Evolutionary conservation across 2,113 vertebrate genomes (phyloP), one percentile per base, ranked within the genome.

Genomic region (Lynx canadensis): DNA sequence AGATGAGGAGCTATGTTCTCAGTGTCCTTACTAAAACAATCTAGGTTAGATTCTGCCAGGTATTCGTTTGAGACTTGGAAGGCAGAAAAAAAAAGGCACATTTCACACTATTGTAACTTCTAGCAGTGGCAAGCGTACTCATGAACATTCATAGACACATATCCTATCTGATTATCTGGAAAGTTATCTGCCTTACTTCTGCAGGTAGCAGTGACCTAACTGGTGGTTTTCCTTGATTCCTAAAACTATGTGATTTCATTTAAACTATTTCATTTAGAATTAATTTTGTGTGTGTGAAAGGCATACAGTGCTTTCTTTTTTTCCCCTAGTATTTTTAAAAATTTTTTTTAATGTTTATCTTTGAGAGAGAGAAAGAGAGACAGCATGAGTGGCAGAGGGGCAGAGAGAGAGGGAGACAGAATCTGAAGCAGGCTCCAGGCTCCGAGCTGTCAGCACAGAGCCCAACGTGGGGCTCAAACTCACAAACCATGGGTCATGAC

Each of bases 61-160:
- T 86, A 73, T 0, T 81, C 41, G 11, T 41, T 76, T 85, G 74
- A 92, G 10, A 41, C 89, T 92, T 60, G 48, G 31, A 92, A 80
- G 55, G 11, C 18, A 78, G 33, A 38, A 83, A 84, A 69, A 90
- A 91, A 69, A 31, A 85, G 79, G 5, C 29, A 81, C 38, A 95
- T 41, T 8, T 1, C 18, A 29, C 45, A 11, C 3, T 29, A 2
- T 4, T 41, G 7, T 73, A 52, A 36, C 14, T 3, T 57, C 52
- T 0, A 69, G 10, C 12, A 11, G 13, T 48, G 19, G 7, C 38
- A 68, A 1, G 1, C 0, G 2, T 50, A n/a, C 4, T 55, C 55
- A 55, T 8, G 13, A 38, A 5, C 15, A 55, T 25, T n/a, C 4
- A 52, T 36, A 73, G 73, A 89, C 57, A 65, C 12, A 52, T 57